Evolutionary conservation across 2,113 vertebrate species (phyloP).

Genomic region (Phycodurus eques): DNA sequence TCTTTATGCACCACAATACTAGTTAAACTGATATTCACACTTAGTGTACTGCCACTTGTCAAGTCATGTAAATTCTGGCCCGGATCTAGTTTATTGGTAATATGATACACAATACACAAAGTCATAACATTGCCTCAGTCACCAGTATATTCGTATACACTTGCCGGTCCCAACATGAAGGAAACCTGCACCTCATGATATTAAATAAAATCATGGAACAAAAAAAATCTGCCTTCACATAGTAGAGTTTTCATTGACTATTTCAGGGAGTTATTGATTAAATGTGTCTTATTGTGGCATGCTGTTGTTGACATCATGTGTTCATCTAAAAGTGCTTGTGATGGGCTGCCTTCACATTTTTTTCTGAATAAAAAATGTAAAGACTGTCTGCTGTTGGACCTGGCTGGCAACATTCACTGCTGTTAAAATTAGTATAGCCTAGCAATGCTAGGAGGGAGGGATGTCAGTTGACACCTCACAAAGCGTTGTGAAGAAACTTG

Average conservation of each 20-base stretch:
- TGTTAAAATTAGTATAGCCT: conserved; percentile 62
- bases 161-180: not conserved
- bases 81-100: too few species aligned
- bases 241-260: not conserved
- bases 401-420: conserved; percentile 37
- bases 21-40: not conserved
- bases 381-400: conserved; percentile 18
- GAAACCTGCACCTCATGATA: not conserved
- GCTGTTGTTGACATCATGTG: not conserved
- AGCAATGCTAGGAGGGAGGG: conserved; percentile 38
- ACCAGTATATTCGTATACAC: not conserved
- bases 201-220: not conserved
- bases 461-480: conserved; percentile 54
- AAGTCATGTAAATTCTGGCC: conserved; percentile 1
- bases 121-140: not conserved
- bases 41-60: not conserved
- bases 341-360: too few species aligned
- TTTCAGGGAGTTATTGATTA: too few species aligned
- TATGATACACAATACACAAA: not conserved
- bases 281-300: too few species aligned
- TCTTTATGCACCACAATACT: not conserved
- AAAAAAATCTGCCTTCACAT: not conserved
- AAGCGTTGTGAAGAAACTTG: conserved; percentile 55
- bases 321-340: too few species aligned
- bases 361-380: not conserved